Conservation (phyloP, 30 jellyfish, hydroid and myxozoan species). For the Mastigias papua region DNA sequence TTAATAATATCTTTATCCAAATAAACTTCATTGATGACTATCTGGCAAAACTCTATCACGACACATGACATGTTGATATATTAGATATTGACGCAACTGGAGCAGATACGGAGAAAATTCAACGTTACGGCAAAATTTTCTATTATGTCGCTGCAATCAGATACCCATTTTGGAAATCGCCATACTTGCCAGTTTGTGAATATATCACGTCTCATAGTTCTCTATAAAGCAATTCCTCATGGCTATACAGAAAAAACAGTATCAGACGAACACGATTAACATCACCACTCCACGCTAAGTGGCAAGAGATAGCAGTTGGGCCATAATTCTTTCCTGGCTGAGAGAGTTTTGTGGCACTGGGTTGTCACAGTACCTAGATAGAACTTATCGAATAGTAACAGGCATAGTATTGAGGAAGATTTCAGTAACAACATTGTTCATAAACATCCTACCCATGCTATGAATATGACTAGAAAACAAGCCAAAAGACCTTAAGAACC, state of each 20-base stretch:
- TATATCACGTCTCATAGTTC: background rate
- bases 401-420: too few species aligned
- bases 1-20: too few species aligned
- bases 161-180: background rate
- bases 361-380: background rate
- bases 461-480: too few species aligned
- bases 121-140: background rate
- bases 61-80: too few species aligned
- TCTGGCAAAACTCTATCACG: too few species aligned
- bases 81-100: background rate
- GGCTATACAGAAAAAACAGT: background rate
- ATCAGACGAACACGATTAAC: background rate
- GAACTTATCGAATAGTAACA: background rate
- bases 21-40: too few species aligned
- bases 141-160: background rate
- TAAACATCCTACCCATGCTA: too few species aligned
- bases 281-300: background rate
- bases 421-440: too few species aligned
- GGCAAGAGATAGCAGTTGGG: background rate
- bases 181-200: background rate
- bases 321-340: background rate
- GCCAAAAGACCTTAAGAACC: too few species aligned
- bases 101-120: background rate
- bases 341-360: background rate
- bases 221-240: background rate